Base-by-base conservation (phyloP, 2,888 invertebrate species). In the Linnaemya tessellans region DNA sequence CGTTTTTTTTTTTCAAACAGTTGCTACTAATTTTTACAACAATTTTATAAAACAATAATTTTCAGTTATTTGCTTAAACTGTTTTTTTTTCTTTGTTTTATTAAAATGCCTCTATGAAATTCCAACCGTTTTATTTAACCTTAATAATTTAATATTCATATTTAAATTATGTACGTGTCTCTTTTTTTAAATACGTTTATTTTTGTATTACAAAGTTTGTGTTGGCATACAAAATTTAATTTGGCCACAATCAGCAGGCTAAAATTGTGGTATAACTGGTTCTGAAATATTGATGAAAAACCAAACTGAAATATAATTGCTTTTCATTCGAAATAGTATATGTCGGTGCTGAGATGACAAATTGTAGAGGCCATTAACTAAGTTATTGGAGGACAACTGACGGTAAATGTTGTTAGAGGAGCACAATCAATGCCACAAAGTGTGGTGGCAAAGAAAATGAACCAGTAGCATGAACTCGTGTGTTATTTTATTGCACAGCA, bases 101-200 rank as follows among this genome's bases (percentile, higher is more conserved):
- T 7, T 25, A 22, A 10, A n/a, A 41, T 41, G 56, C 22, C 22
- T 70, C 9, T 38, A 11, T 18, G 0, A 62, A 49, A 22, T 13
- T 62, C 35, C 10, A 30, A 68, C 20, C 38, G 46, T 49, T 22
- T 64, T 43, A 30, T 11, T 54, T 77, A 82, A 82, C 77, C 77
- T 77, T 82, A 82, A 82, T 77, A 82, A 70, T 71, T 82, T 71
- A 82, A 82, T 82, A 71, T 54, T 25, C 58, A n/a, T 30, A 58
- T 38, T 38, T 20, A 38, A 38, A 60, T 60, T 30, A 30, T n/a
- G 30, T 30, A 56, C 58, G 15, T 38, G 11, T 5, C 25, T 56
- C 0, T 38, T 60, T 25, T n/a, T 74, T 81, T 75, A 70, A 77
- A 60, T 67, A 22, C 60, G 41, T 73, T 15, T 35, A 7, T 35